A percentile compares a stretch with the other conserved stretches of the same genome.
Conservation (phyloP, 2,797 vertebrate species). For the Masticophis lateralis region DNA sequence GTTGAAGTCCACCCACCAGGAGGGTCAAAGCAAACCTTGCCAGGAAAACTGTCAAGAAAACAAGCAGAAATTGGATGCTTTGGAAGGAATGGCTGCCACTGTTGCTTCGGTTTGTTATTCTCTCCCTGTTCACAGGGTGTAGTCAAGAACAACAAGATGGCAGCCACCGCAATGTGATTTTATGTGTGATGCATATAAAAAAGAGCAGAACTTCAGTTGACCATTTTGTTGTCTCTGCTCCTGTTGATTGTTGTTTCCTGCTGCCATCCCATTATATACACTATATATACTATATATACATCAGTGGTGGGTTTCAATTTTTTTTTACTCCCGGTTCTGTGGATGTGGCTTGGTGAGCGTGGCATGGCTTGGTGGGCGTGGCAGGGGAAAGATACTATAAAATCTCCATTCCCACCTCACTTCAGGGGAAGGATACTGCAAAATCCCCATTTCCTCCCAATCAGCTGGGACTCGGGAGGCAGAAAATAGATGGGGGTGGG, state of each 20-base stretch:
- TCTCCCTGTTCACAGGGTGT: neutral
- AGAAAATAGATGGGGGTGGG: too few relatives aligned
- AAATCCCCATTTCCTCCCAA: too few relatives aligned
- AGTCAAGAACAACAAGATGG: neutral
- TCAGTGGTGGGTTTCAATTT: too few relatives aligned
- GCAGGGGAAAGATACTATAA: too few relatives aligned
- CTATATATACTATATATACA: too few relatives aligned
- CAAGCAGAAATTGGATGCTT: neutral
- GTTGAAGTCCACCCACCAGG: neutral
- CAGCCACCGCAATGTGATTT: neutral
- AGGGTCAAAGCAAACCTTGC: conserved; percentile 30
- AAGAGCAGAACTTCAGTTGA: neutral
- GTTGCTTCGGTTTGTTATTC: fast-evolving
- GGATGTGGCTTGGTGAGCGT: too few relatives aligned
- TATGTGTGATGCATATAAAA: neutral
- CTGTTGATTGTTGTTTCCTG: neutral
- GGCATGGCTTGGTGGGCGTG: too few relatives aligned
- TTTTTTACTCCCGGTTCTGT: too few relatives aligned
- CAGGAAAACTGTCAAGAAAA: neutral
- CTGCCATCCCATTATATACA: neutral
- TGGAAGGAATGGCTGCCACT: fast-evolving
- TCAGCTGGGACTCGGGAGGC: too few relatives aligned
- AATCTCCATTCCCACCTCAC: too few relatives aligned
- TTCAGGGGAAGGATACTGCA: too few relatives aligned
- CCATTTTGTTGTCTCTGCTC: neutral